A percentile compares a stretch with the other conserved stretches of the same genome.
phyloP scores from a whole-genome alignment of 2,797 vertebrate species.

The Eulemur rubriventer region DNA sequence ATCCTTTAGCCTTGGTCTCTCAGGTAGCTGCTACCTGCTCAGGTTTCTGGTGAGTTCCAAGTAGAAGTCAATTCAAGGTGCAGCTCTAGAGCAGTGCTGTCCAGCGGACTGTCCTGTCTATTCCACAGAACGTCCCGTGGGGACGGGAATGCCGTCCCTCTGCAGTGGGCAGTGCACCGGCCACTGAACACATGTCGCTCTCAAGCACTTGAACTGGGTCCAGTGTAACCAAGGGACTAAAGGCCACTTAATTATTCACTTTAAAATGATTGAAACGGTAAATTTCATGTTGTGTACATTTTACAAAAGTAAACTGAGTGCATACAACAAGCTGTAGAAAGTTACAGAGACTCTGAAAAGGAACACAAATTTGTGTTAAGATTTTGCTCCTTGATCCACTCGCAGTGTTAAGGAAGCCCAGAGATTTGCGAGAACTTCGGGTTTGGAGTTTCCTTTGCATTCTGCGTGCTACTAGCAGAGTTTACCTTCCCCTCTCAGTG shows the following conservation, averaged over 20 bases:
- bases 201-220: not conserved
- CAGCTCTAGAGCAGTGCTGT: rapidly evolving
- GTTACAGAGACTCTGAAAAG: not conserved
- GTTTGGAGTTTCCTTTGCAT: not conserved
- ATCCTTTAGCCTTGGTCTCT: not conserved
- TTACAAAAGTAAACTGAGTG: not conserved
- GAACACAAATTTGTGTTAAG: not conserved
- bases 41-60: no score
- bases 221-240: no score
- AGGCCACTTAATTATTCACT: not conserved
- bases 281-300: not conserved
- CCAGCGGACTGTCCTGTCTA: rapidly evolving
- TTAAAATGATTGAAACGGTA: not conserved
- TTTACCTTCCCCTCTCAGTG: not conserved
- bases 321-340: not conserved
- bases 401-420: rapidly evolving
- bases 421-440: rapidly evolving
- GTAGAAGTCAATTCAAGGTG: rapidly evolving
- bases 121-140: not conserved
- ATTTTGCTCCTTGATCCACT: not conserved
- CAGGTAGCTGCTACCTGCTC: not conserved
- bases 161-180: rapidly evolving
- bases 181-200: rapidly evolving
- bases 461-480: rapidly evolving
- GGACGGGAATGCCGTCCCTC: not conserved